Evolutionary conservation across 2,888 invertebrate species (phyloP).

Genomic region (Ennomos quercinarius): DNA sequence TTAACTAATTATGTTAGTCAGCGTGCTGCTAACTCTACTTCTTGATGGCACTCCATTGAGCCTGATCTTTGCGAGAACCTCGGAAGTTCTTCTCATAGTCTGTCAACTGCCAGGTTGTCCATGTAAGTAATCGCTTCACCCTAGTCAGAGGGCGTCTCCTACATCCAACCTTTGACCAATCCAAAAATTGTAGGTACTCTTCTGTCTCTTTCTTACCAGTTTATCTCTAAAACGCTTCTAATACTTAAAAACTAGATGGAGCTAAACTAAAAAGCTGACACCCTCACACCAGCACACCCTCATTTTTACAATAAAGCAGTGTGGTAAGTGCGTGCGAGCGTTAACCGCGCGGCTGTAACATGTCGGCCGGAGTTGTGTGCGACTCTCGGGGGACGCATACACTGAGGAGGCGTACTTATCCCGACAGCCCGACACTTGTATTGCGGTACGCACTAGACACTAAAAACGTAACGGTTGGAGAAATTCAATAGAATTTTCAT

Average conservation of each 20-base stretch:
- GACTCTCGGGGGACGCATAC: conserved; percentile 49
- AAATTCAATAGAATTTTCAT: no score
- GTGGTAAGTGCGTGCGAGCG: conserved; percentile 35
- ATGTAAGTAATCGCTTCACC: no score
- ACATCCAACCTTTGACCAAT: no score
- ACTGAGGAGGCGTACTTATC: conserved; percentile 41
- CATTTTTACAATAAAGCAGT: conserved; percentile 31
- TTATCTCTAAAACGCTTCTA: not conserved
- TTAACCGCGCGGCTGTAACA: conserved; percentile 45
- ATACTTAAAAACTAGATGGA: not conserved
- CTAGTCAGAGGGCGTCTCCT: no score
- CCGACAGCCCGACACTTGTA: conserved; percentile 27
- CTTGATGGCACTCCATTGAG: no score
- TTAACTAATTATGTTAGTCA: no score
- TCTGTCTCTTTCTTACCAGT: not conserved
- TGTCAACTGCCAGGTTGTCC: no score
- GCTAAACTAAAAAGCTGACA: conserved; percentile 3
- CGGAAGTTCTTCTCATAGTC: no score
- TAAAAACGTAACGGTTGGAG: conserved; percentile 7
- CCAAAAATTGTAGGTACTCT: no score
- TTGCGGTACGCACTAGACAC: conserved; percentile 31
- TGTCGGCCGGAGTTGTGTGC: conserved; percentile 39
- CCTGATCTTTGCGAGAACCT: no score
- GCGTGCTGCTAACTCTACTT: no score
- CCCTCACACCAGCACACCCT: conserved; percentile 17